These are phyloP conservation scores for Invenusta paracnida DNA, from an alignment of 2,888 invertebrate species.

Conservation along the genomic window DNA sequence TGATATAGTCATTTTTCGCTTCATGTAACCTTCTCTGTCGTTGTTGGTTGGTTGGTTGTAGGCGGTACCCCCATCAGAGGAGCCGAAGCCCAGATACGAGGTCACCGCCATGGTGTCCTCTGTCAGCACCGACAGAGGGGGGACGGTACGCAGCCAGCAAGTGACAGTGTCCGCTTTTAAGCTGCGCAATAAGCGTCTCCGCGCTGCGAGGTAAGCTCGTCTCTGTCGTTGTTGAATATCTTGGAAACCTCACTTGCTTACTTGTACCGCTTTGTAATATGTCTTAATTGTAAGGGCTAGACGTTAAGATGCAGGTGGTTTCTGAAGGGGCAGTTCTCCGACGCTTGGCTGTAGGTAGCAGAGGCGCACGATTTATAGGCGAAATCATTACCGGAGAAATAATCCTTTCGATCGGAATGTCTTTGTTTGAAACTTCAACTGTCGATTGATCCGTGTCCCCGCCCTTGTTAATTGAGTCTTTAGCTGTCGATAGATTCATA, in stretches of 20 bases:
- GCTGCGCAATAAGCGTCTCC: no score
- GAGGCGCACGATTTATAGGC: neutral
- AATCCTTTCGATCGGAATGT: constrained; percentile 16
- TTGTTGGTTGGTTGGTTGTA: no score
- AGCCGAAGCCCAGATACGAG: no score
- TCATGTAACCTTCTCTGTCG: no score
- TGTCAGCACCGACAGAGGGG: no score
- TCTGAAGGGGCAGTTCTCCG: no score
- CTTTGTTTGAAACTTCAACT: neutral
- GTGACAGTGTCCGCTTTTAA: no score
- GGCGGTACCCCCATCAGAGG: no score
- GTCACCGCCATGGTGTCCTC: no score
- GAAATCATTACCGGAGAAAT: constrained; percentile 18
- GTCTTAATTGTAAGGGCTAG: constrained; percentile 18
- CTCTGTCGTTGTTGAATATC: neutral
- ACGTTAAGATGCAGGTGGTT: constrained; percentile 13
- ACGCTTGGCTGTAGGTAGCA: no score
- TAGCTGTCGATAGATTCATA: constrained; percentile 7
- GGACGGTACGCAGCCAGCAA: no score
- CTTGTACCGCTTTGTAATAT: neutral
- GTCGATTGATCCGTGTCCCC: neutral
- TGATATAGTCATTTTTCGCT: neutral
- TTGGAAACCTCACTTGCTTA: constrained; percentile 8
- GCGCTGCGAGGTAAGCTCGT: no score
- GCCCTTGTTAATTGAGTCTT: neutral